Percentiles rank a stretch among this genome's conserved stretches.
Evolutionary conservation across 2,113 vertebrate species (phyloP).

Genomic region (Parus major): DNA sequence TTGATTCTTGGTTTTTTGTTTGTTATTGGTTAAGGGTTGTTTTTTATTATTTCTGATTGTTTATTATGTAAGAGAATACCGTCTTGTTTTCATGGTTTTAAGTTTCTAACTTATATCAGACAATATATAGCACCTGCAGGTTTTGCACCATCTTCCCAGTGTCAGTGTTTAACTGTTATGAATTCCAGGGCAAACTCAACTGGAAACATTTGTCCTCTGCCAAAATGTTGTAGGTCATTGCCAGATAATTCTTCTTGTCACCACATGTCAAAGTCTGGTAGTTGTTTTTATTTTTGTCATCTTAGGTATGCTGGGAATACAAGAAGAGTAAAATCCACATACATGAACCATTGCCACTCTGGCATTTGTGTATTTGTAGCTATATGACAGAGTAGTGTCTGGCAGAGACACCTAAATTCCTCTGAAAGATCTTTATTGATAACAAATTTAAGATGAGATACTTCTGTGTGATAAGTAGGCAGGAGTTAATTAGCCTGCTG

Average conservation of each 20-base stretch:
- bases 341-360: neutral
- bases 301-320: neutral
- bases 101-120: neutral
- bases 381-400: neutral
- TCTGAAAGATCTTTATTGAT: neutral
- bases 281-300: neutral
- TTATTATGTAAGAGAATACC: neutral
- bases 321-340: neutral
- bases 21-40: neutral
- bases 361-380: neutral
- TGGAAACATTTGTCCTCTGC: neutral
- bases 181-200: neutral
- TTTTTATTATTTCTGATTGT: neutral
- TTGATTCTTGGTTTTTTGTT: neutral
- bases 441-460: neutral
- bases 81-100: neutral
- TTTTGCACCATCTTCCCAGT: neutral
- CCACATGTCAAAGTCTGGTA: neutral
- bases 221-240: neutral
- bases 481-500: neutral
- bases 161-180: neutral
- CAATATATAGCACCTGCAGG: neutral
- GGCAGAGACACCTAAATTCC: neutral
- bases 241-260: neutral
- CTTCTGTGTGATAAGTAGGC: neutral